A percentile compares a stretch with the other conserved stretches of the same genome.
Evolutionary conservation across 2,113 vertebrate species (phyloP).

Genomic region (Xerus inauris): DNA sequence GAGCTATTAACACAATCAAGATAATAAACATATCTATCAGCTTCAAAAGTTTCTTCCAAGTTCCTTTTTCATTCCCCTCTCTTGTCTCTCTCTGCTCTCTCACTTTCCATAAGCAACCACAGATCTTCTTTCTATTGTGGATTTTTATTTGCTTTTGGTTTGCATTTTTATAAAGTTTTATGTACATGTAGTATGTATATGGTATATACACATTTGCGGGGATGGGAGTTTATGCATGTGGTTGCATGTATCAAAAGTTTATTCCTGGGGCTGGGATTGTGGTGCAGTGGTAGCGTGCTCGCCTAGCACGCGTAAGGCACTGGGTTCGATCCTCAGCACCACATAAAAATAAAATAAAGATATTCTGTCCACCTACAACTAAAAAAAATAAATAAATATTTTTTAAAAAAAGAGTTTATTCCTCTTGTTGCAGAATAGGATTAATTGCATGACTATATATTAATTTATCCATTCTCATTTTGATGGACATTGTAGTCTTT

Average conservation of each 20-base stretch:
- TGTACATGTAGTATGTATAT: neutral
- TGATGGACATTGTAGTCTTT: neutral
- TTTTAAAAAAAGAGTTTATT: no score
- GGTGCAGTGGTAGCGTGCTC: no score
- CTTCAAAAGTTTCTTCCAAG: neutral
- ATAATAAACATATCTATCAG: neutral
- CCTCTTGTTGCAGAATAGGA: neutral
- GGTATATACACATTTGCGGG: no score
- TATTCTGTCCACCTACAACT: no score
- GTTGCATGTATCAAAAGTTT: neutral
- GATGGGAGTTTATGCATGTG: no score
- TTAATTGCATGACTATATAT: neutral
- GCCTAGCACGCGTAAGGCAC: no score
- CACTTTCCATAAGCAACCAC: neutral
- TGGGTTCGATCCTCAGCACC: no score
- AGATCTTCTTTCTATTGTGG: neutral
- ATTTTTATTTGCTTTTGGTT: neutral
- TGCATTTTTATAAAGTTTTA: neutral
- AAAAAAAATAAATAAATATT: no score
- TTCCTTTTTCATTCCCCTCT: neutral
- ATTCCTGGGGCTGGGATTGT: no score
- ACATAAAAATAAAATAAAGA: no score
- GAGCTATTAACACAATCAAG: neutral
- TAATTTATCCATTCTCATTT: neutral
- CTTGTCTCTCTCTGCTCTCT: neutral